Evolutionary conservation across 2,113 vertebrate species (phyloP), one percentile per base, ranked within the genome.

Genomic region (Pluvianellus socialis): DNA sequence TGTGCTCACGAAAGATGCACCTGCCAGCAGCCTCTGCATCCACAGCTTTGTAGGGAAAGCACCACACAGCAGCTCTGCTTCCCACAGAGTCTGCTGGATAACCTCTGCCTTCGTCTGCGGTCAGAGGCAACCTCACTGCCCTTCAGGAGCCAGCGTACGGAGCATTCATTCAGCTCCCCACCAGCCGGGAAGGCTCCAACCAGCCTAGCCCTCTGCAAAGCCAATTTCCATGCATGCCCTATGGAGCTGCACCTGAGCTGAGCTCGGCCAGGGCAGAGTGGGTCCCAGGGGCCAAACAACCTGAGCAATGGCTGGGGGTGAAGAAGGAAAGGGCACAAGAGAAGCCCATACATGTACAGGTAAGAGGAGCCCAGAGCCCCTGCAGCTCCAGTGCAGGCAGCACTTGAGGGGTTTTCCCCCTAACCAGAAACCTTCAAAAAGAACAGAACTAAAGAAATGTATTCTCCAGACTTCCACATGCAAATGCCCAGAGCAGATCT

Each of bases 111-210:
- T 56, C 55, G n/a, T 44, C 68, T 42, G 52, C 45, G 15, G n/a
- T 28, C 52, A 53, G 45, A 47, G 38, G 12, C 45, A 72, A 44
- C 80, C 44, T 27, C 3, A 0, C 49, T 56, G 16, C 80, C 47
- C 71, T 40, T 30, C 55, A 40, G 55, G 79, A 76, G 40, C 27
- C 1, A 2, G 49, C 2, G 1, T 19, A 7, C 1, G 0, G 32
- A 33, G 58, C 12, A 16, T 38, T 33, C 35, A 15, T 27, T 19
- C 35, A 24, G 59, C 52, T 42, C 22, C 38, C 6, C 56, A 47
- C 56, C 47, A 71, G 40, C 10, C 2, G 0, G 73, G 65, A 58
- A 23, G 32, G 32, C n/a, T 58, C 50, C 50, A 20, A 14, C 32
- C 66, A 45, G 30, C 56, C n/a, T 72, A 65, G 22, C 22, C 35